These are phyloP conservation scores for Oxygymnocypris stewartii DNA, from an alignment of 2,113 vertebrate species.

Conservation along the genomic window DNA sequence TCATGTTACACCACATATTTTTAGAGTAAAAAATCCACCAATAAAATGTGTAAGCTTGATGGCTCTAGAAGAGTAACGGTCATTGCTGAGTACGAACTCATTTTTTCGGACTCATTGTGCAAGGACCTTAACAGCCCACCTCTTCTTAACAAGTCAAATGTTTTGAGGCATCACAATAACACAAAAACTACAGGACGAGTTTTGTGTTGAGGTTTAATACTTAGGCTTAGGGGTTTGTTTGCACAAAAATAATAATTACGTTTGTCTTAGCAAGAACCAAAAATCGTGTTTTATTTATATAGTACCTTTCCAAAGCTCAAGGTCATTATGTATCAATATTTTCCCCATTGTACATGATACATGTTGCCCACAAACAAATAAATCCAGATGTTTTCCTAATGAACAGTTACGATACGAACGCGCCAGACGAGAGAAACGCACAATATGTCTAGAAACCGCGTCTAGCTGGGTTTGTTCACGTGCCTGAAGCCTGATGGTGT, in stretches of 20 bases:
- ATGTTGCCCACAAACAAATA: slow-evolving; percentile 13
- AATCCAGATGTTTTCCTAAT: slow-evolving; percentile 20
- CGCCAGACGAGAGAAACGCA: neutral
- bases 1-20: too few relatives aligned
- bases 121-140: too few relatives aligned
- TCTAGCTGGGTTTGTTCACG: slow-evolving; percentile 30
- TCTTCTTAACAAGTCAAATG: neutral
- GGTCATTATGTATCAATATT: slow-evolving; percentile 2
- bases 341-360: neutral
- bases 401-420: neutral
- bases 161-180: neutral
- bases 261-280: neutral
- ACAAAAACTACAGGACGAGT: neutral
- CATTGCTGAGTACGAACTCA: too few relatives aligned
- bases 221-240: neutral
- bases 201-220: slow-evolving; percentile 22
- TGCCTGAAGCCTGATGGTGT: slow-evolving; percentile 11
- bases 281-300: neutral
- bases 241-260: neutral
- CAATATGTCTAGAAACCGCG: neutral
- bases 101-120: too few relatives aligned
- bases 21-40: too few relatives aligned
- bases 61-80: too few relatives aligned
- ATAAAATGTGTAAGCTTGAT: too few relatives aligned
- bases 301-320: neutral